Base-by-base conservation (phyloP, 2,888 invertebrate species). In the Escarpia spicata region DNA sequence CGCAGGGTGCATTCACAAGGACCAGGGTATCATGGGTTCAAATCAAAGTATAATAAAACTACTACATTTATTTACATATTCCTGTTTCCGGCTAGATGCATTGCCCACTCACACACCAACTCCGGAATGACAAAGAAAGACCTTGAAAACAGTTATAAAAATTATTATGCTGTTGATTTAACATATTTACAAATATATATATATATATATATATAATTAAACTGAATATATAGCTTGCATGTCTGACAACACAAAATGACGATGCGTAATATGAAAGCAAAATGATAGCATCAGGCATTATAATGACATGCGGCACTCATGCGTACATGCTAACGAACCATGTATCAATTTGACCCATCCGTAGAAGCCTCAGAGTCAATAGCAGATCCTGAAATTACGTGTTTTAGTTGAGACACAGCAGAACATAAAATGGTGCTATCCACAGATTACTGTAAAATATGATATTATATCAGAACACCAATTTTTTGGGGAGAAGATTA, bases 151-250 rank as follows among this genome's bases (percentile, higher is more conserved):
- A 31, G 52, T 52, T 10, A 4, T 19, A 60, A 60, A 19, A 60
- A 10, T 19, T 19, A 91, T n/a, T 91, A 91, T 91, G 31, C 4
- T n/a, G 15, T 44, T 19, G 10, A 91, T 91, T 91, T n/a, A 43
- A 44, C 3, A 91, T 91, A 91, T 19, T 15, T 91, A 91, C 26
- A n/a, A n/a, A 91, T 91, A 91, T 91, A 91, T 90, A 60, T 89
- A 52, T 43, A 89, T 19, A 37, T 89, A 60, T 90, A 90, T 90
- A n/a, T 91, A 31, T 91, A 91, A 4, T 3, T 90, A 90, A 10
- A 90, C 10, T 45, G 10, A 19, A 26, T 60, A 60, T 60, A 60
- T 19, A 60, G 1, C 4, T 60, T 60, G 19, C 19, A 19, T 19
- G 60, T 3, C 15, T 60, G 60, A 60, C 19, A 60, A 19, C 60